A percentile compares a stretch with the other conserved stretches of the same genome.
These are phyloP conservation scores for Prunella fulvescens DNA, from an alignment of 2,113 vertebrate genomes.

Conservation along the genomic window DNA sequence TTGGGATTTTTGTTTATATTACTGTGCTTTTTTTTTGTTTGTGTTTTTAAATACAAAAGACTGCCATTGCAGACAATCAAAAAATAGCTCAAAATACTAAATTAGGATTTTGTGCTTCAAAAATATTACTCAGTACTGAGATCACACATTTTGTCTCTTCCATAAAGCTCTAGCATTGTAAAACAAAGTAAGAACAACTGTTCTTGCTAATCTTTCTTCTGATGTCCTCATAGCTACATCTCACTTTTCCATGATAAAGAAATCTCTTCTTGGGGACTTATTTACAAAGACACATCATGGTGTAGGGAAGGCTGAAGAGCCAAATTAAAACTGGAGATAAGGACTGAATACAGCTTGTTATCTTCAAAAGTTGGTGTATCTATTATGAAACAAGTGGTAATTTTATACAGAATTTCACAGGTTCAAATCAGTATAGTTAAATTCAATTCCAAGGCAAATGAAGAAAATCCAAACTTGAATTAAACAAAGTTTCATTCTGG, in stretches of 20 bases:
- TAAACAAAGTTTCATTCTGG: not conserved
- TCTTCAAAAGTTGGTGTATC: not conserved
- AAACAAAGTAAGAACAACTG: not conserved
- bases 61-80: not conserved
- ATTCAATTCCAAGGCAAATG: not conserved
- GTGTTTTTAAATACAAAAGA: not conserved
- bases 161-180: not conserved
- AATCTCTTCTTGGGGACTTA: not conserved
- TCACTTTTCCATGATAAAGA: not conserved
- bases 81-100: not conserved
- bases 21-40: not conserved
- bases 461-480: not conserved
- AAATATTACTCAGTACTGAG: not conserved
- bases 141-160: not conserved
- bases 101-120: not conserved
- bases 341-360: not conserved
- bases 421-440: not conserved
- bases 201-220: not conserved
- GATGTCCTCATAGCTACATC: not conserved
- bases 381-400: not conserved
- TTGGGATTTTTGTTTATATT: not conserved
- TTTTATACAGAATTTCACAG: not conserved
- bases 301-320: not conserved
- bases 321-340: not conserved
- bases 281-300: not conserved